Evolutionary conservation across 2,888 invertebrate species (phyloP).

Genomic region (Lypha dubia): DNA sequence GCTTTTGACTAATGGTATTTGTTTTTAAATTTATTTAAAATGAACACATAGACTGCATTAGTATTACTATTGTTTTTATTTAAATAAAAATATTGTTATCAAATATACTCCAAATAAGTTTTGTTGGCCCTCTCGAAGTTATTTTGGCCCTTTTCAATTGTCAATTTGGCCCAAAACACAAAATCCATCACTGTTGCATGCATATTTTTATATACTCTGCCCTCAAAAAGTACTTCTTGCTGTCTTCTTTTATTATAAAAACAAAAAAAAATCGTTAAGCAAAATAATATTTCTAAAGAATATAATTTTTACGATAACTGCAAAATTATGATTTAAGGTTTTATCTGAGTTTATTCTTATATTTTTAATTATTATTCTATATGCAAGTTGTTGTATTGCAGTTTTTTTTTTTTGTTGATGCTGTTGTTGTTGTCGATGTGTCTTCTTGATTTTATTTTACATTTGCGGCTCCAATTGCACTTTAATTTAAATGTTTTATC

Average conservation of each 20-base stretch:
- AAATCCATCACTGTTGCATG: too few relatives aligned
- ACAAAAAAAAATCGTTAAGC: constrained; percentile 40
- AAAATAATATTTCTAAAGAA: constrained; percentile 14
- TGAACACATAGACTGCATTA: too few relatives aligned
- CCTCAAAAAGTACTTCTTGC: constrained; percentile 26
- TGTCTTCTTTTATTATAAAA: constrained; percentile 37
- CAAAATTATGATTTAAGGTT: constrained; percentile 53
- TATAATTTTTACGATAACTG: constrained; percentile 55
- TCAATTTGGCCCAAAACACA: too few relatives aligned
- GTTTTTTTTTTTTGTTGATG: too few relatives aligned
- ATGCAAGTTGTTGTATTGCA: neutral
- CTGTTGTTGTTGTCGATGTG: constrained; percentile 16
- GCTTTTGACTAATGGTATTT: too few relatives aligned
- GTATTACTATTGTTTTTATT: too few relatives aligned
- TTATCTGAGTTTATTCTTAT: constrained; percentile 33
- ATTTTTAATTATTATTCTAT: neutral
- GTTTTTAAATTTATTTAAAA: too few relatives aligned
- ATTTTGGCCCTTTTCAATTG: too few relatives aligned
- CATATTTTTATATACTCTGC: constrained; percentile 49
- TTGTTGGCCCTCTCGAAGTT: too few relatives aligned
- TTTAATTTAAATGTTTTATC: constrained; percentile 63
- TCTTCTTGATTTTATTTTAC: constrained; percentile 37
- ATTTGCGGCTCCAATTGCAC: constrained; percentile 38
- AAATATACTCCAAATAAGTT: too few relatives aligned
- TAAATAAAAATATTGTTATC: too few relatives aligned